Conservation (phyloP, 2,113 vertebrate species). For the Sceloporus undulatus region DNA sequence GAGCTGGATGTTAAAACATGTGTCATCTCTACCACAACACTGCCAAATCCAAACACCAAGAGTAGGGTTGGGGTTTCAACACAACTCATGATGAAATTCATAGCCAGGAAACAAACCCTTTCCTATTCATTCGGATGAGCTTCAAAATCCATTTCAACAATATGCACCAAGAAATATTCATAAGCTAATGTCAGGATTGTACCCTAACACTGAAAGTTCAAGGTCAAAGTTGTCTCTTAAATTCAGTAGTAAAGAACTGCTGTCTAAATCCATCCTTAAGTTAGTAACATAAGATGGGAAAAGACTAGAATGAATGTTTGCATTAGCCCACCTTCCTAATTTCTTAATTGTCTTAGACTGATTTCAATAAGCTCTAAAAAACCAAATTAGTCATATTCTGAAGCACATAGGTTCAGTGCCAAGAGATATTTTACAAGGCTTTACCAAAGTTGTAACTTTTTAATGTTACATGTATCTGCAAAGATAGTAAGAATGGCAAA, state of each 20-base stretch:
- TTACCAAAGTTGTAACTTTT: not conserved
- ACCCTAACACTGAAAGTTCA: not conserved
- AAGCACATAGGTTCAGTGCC: not conserved
- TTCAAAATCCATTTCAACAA: not conserved
- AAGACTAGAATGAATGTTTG: no score
- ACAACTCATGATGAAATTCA: not conserved
- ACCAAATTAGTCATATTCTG: not conserved
- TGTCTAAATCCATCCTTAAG: not conserved
- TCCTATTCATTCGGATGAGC: not conserved
- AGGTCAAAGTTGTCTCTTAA: not conserved
- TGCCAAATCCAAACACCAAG: not conserved
- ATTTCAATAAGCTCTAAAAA: conserved; percentile 19
- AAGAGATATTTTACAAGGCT: not conserved
- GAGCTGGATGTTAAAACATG: conserved; percentile 7
- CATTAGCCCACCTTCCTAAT: not conserved
- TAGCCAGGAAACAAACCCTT: not conserved
- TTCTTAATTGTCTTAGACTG: not conserved
- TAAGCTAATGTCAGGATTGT: not conserved
- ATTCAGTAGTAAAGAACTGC: not conserved
- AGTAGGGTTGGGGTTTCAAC: not conserved
- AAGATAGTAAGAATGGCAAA: conserved; percentile 32
- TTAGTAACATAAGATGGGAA: not conserved
- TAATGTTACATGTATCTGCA: not conserved
- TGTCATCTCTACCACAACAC: not conserved
- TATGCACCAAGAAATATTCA: not conserved